Percentiles rank a stretch among this genome's conserved stretches.
phyloP scores from a whole-genome alignment of 2,113 vertebrate species.

The Plotosus lineatus region DNA sequence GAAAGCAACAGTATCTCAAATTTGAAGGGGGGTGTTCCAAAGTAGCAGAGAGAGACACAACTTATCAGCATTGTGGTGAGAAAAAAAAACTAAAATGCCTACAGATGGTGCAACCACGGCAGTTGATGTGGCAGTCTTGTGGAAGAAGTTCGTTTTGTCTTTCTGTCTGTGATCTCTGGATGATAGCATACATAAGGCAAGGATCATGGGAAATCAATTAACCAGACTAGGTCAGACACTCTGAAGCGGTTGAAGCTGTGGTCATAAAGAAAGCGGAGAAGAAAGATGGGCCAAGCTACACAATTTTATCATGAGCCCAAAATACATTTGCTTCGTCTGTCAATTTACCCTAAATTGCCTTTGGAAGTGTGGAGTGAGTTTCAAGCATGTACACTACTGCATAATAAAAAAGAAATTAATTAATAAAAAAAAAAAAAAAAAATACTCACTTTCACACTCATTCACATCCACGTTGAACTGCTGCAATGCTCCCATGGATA shows the following conservation, averaged over 20 bases:
- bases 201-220: constrained; percentile 51
- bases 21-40: not conserved
- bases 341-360: constrained; percentile 31
- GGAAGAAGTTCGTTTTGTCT: constrained; percentile 20
- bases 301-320: constrained; percentile 33
- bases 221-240: constrained; percentile 19
- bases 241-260: constrained; percentile 39
- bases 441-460: constrained; percentile 90
- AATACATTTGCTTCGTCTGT: constrained; percentile 33
- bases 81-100: constrained; percentile 15
- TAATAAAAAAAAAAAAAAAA: not conserved
- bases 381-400: not conserved
- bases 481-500: constrained; percentile 90
- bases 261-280: constrained; percentile 27
- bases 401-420: not conserved
- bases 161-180: constrained; percentile 28
- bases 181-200: constrained; percentile 4
- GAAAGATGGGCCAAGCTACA: constrained; percentile 22
- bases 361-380: constrained; percentile 3
- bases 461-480: constrained; percentile 92
- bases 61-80: constrained; percentile 8
- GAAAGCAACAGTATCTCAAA: constrained; percentile 9
- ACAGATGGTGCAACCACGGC: constrained; percentile 20
- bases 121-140: constrained; percentile 23
- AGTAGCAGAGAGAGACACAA: not conserved